Conservation (phyloP, 92 coral and sea anemone genomes). For the Palythoa heliodiscus region DNA sequence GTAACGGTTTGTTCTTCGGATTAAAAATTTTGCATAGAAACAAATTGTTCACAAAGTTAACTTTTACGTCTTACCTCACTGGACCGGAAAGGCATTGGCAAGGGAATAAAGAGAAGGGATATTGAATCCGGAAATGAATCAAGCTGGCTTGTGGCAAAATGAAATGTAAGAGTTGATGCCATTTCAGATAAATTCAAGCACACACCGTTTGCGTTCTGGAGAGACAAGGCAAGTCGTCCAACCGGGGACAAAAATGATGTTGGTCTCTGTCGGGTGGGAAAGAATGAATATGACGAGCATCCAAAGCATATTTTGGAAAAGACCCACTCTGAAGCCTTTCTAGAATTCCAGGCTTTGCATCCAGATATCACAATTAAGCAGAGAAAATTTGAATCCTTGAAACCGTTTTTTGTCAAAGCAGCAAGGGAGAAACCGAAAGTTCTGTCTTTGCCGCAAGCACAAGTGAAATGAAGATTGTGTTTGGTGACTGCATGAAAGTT, state of each 20-base stretch:
- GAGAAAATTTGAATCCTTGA: constrained; percentile 50
- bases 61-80: constrained; percentile 25
- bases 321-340: constrained; percentile 57
- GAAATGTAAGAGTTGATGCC: constrained; percentile 35
- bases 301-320: constrained; percentile 62
- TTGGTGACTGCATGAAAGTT: constrained; percentile 10
- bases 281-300: constrained; percentile 49
- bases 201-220: constrained; percentile 21
- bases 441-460: constrained; percentile 42
- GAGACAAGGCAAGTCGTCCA: constrained; percentile 40
- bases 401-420: constrained; percentile 52
- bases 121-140: constrained; percentile 29
- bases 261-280: constrained; percentile 46
- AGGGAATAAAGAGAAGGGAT: constrained; percentile 27
- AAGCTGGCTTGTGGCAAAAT: constrained; percentile 33
- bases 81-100: constrained; percentile 29
- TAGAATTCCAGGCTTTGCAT: constrained; percentile 48
- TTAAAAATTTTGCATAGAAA: too few species aligned
- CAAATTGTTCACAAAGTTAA: constrained; percentile 22
- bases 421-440: constrained; percentile 32
- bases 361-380: constrained; percentile 47
- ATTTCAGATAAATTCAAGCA: constrained; percentile 27
- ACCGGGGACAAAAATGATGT: constrained; percentile 41
- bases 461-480: constrained; percentile 41
- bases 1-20: too few species aligned